Evolutionary conservation across 2,888 invertebrate genomes (phyloP), one percentile per base, ranked within the genome.

Genomic region (Eretmocerus hayati): DNA sequence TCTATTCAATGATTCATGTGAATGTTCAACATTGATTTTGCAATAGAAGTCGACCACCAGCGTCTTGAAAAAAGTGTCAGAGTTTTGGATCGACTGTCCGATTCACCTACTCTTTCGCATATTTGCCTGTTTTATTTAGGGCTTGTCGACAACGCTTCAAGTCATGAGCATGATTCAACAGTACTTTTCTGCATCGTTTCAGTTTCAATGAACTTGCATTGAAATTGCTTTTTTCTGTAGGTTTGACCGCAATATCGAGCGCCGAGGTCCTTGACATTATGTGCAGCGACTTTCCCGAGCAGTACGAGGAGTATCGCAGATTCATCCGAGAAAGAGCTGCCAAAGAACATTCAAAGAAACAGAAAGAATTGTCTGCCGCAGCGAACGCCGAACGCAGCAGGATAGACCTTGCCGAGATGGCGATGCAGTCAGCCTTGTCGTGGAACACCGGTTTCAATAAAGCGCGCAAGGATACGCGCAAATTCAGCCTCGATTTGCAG

Each of bases 251-350:
- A 1, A 84, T 96, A 5, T 84, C 85, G 62, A 90, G 90, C 53
- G 87, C 90, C 41, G 96, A 96, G 71, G 90, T 97, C 41, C 76
- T 94, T 58, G 96, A 97, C 66, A 85, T 97, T 48, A 93, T 97
- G 93, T 83, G 87, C 58, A 83, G 86, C 26, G 97, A 97, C 74
- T 97, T 94, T 72, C 91, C 90, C 37, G 88, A 88, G 53, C 94
- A 95, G 65, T 96, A 93, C 67, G 90, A 92, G 70, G 94, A 94
- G 65, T 90, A 87, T 68, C 81, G 88, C 46, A 81, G 84, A 56
- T 79, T 83, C 60, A 81, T 84, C 67, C 75, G 81, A 9, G 81
- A 81, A 67, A 80, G 81, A 60, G 86, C 83, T 64, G 77, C 83
- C 21, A 81, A 81, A 59, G 84, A 85, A 68, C 75, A 84, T 58